Base-by-base conservation (phyloP, 2,888 invertebrate genomes). In the Zhengitettix transpicula region DNA sequence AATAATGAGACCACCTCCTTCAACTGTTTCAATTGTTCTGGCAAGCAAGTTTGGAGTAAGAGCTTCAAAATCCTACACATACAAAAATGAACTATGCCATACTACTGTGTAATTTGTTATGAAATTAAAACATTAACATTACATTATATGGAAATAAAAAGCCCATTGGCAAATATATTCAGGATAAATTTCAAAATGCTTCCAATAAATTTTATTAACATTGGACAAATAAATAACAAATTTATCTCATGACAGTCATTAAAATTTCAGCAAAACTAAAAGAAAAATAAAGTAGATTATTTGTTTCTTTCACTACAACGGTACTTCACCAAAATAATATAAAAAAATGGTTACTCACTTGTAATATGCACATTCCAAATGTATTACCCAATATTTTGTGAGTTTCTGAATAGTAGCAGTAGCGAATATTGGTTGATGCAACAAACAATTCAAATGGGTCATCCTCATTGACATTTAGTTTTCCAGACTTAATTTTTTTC, bases 331-430 rank as follows among this genome's bases (percentile, higher is more conserved):
- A 53, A 17, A n/a, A 53, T 9, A 16, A 17, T 10, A 53, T 10
- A n/a, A n/a, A 28, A 28, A 28, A 5, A 28, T 28, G 7, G 28
- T 28, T 28, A 40, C 52, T 65, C 71, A 86, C 89, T 81, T 96
- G 95, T 62, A 98, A 75, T 51, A 98, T 87, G 76, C 96, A 94
- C 75, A 93, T 89, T 58, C 93, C 95, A 74, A 89, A 99, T 0
- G 99, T 99, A 69, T 94, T 95, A 60, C 99, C 99, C 0, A 99
- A 81, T 73, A 99, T 95, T 66, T 95, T 92, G 72, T 98, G 96
- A 0, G 97, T 97, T 73, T 99, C 99, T 0, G 88, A 85, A 72
- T 99, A 99, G 73, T 97, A 99, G 69, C 97, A 88, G 65, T 96
- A 99, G 63, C 98, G 85, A 67, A 99, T 98, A 64, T 93, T 89